These are phyloP conservation scores for Proctacanthus coquilletti DNA, from an alignment of 1,140 invertebrate species.

Conservation along the genomic window DNA sequence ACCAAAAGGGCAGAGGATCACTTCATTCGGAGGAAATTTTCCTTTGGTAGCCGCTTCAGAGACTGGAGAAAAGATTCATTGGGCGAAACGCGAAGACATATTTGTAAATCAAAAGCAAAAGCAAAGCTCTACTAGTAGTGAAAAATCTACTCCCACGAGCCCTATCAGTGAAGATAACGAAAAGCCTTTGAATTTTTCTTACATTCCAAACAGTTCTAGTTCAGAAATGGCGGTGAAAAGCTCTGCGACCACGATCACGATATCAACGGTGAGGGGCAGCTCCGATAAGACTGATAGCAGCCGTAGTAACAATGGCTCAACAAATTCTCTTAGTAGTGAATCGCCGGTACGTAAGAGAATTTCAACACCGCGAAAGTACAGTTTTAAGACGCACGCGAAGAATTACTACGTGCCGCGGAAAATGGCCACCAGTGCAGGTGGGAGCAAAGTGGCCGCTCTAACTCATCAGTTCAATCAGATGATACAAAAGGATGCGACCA, in stretches of 20 bases:
- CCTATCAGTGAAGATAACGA: constrained; percentile 17
- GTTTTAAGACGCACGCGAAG: constrained; percentile 23
- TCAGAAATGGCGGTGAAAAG: neutral
- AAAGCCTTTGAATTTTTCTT: constrained; percentile 11
- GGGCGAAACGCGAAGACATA: constrained; percentile 10
- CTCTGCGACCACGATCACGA: neutral
- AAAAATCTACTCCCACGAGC: constrained; percentile 6
- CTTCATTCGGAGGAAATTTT: constrained; percentile 2
- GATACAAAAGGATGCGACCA: constrained; percentile 23
- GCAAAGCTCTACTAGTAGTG: neutral
- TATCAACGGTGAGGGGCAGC: neutral
- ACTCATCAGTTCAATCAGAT: constrained; percentile 34
- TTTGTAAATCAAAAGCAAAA: constrained; percentile 1
- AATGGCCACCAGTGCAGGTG: constrained; percentile 4
- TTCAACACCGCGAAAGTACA: constrained; percentile 20
- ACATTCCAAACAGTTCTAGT: constrained; percentile 6
- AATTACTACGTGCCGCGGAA: constrained; percentile 8
- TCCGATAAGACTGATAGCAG: constrained; percentile 8
- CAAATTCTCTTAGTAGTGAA: constrained; percentile 1
- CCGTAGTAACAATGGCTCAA: constrained; percentile 1
- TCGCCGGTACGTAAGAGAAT: neutral
- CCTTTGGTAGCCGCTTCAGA: neutral
- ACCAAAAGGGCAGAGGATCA: neutral
- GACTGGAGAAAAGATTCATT: constrained; percentile 10
- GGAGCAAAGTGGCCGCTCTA: constrained; percentile 30